phyloP scores from a whole-genome alignment of 2,113 vertebrate genomes.

The Cephalopholis sonnerati region DNA sequence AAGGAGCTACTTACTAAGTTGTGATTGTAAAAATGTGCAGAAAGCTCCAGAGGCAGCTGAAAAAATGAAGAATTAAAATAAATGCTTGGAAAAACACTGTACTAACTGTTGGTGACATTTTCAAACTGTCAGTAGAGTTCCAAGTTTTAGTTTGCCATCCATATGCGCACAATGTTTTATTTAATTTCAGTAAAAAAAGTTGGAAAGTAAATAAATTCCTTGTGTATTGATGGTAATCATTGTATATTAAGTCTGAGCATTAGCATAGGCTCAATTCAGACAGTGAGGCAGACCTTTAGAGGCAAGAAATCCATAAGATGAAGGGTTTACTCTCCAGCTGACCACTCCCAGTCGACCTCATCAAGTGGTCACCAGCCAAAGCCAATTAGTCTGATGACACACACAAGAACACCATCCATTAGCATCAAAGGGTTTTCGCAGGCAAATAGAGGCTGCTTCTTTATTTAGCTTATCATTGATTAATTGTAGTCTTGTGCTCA shows the following conservation, averaged over 20 bases:
- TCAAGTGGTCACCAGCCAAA: slow-evolving; percentile 61
- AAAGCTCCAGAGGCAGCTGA: slow-evolving; percentile 1
- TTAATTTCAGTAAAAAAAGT: neutral
- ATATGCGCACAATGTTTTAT: neutral
- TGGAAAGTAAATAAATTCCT: neutral
- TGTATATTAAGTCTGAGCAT: neutral
- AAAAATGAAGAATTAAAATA: neutral
- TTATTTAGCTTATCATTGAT: slow-evolving; percentile 60
- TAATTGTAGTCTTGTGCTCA: slow-evolving; percentile 32
- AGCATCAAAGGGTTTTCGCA: slow-evolving; percentile 34
- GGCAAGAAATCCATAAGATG: slow-evolving; percentile 38
- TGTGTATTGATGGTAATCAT: no score
- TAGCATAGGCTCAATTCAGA: neutral
- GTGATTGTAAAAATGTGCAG: neutral
- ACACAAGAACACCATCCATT: slow-evolving; percentile 46
- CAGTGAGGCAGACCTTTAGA: neutral
- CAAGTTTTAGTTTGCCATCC: neutral
- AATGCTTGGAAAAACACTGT: neutral
- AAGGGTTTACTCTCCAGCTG: slow-evolving; percentile 44
- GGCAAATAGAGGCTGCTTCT: slow-evolving; percentile 12
- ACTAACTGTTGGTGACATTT: neutral
- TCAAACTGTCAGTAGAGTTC: neutral
- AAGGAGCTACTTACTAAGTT: neutral
- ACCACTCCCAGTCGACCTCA: slow-evolving; percentile 59
- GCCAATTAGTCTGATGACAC: slow-evolving; percentile 78